A percentile compares a stretch with the other conserved stretches of the same genome.
Conservation (phyloP, 2,797 vertebrate species). For the Muscicapa striata region DNA sequence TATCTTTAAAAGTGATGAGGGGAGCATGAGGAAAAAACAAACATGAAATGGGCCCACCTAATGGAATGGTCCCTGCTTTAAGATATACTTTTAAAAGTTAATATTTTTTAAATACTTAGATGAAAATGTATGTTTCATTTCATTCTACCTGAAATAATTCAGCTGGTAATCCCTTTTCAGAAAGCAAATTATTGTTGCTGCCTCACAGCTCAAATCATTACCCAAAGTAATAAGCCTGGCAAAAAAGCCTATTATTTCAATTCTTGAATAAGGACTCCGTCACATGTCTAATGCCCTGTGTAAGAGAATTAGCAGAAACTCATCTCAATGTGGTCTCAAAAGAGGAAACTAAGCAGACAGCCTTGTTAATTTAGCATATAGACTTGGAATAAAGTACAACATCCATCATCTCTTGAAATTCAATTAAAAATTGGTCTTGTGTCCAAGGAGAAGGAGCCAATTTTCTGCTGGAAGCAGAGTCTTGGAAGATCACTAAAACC, state of each 20-base stretch:
- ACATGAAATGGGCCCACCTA: background rate
- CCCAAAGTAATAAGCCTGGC: slow-evolving; percentile 43
- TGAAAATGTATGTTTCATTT: background rate
- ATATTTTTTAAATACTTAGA: background rate
- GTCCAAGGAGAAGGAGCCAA: slow-evolving; percentile 75
- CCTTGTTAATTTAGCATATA: slow-evolving; percentile 84
- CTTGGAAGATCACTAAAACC: slow-evolving; percentile 71
- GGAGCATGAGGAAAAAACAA: background rate
- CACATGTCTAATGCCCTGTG: slow-evolving; percentile 59
- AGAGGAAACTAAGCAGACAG: slow-evolving; percentile 78
- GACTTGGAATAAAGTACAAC: slow-evolving; percentile 78
- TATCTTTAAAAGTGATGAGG: background rate
- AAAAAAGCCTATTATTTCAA: slow-evolving; percentile 54
- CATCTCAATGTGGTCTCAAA: slow-evolving; percentile 67
- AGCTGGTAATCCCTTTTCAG: background rate
- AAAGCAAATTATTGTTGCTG: background rate
- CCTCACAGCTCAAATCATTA: background rate
- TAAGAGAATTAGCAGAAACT: slow-evolving; percentile 76
- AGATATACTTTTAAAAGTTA: background rate
- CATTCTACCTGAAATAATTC: slow-evolving; percentile 23
- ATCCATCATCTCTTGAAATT: slow-evolving; percentile 82
- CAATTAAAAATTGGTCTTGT: slow-evolving; percentile 78
- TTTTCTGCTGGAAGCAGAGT: slow-evolving; percentile 68
- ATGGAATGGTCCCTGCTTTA: background rate
- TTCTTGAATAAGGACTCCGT: slow-evolving; percentile 39